Percentiles rank a stretch among this genome's conserved stretches.
Evolutionary conservation across 2,113 vertebrate species (phyloP).

Genomic region (Callipepla squamata): DNA sequence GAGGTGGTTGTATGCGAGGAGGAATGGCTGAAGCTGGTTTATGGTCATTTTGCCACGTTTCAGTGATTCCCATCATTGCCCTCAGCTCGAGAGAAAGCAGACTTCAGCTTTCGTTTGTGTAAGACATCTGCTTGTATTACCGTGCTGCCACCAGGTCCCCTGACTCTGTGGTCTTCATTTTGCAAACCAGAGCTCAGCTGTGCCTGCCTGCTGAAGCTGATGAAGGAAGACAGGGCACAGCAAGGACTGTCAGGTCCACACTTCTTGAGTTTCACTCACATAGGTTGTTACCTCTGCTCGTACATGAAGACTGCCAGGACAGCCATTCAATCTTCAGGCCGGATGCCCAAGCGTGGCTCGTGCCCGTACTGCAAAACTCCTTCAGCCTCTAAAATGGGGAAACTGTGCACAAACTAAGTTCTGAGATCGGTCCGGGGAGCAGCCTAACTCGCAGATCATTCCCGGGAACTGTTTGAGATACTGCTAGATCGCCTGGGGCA

Average conservation of each 20-base stretch:
- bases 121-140: neutral
- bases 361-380: neutral
- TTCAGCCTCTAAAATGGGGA: neutral
- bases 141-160: neutral
- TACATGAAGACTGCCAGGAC: neutral
- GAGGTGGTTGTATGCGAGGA: neutral
- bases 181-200: neutral
- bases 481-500: neutral
- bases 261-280: neutral
- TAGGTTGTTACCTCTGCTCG: neutral
- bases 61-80: neutral
- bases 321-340: neutral
- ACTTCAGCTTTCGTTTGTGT: conserved; percentile 23
- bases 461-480: neutral
- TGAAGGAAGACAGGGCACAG: neutral
- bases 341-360: neutral
- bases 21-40: neutral
- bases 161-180: neutral
- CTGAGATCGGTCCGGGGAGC: neutral
- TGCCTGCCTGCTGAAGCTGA: neutral
- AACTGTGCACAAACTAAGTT: neutral
- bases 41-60: neutral
- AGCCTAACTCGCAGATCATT: neutral
- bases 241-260: neutral
- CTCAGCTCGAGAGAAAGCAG: neutral